Percentiles rank a stretch among this genome's conserved stretches.
These are phyloP conservation scores for Pheucticus melanocephalus DNA, from an alignment of 2,113 vertebrate genomes.

Conservation along the genomic window DNA sequence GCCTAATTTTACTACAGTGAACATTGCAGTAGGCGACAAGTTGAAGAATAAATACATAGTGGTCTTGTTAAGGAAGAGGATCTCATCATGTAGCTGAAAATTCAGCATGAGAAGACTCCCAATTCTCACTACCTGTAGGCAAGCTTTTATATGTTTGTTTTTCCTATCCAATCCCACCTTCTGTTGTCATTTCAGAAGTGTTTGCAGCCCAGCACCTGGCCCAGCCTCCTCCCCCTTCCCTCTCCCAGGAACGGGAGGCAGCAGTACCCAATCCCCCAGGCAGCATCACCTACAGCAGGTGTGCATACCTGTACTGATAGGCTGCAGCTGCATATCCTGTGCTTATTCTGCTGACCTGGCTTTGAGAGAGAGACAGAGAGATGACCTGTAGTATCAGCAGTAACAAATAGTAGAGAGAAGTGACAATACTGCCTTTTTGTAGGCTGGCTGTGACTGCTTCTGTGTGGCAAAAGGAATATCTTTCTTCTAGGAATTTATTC, in stretches of 20 bases:
- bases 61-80: neutral
- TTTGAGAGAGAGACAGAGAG: neutral
- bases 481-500: neutral
- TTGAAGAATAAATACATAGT: neutral
- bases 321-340: neutral
- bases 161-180: neutral
- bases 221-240: neutral
- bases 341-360: neutral
- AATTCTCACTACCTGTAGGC: neutral
- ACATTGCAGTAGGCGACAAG: neutral
- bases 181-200: neutral
- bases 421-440: neutral
- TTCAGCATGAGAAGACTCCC: neutral
- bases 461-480: neutral
- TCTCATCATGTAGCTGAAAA: neutral
- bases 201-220: neutral
- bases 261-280: neutral
- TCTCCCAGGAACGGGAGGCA: accelerated
- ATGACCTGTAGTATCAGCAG: neutral
- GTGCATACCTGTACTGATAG: neutral
- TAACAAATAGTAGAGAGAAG: neutral
- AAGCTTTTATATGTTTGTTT: neutral
- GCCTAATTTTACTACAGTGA: slow-evolving; percentile 32
- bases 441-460: neutral
- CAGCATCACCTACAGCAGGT: neutral